Evolutionary conservation across 2,888 invertebrate genomes (phyloP).

Genomic region (Pammene fasciana): DNA sequence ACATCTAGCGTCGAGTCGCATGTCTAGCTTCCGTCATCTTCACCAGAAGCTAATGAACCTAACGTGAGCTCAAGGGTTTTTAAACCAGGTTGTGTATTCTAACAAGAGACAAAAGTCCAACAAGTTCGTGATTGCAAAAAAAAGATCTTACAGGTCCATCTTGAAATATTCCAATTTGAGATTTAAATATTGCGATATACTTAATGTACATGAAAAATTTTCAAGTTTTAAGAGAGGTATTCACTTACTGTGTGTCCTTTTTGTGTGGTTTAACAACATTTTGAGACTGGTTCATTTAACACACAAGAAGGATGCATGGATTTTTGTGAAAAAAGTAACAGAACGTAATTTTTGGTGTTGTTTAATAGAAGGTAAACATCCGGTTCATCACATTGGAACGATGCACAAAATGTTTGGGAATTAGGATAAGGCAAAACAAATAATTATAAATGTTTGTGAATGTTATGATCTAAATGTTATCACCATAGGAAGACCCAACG

Average conservation of each 20-base stretch:
- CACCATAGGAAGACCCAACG: slow-evolving; percentile 11
- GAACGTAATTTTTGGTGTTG: too few relatives aligned
- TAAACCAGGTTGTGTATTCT: not conserved
- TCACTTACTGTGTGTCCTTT: not conserved
- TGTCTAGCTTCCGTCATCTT: slow-evolving; percentile 12
- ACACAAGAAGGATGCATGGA: not conserved
- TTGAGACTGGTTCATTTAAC: slow-evolving; percentile 14
- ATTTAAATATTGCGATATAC: not conserved
- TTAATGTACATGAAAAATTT: too few relatives aligned
- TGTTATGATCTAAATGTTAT: slow-evolving; percentile 7
- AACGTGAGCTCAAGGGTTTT: not conserved
- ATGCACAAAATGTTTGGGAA: not conserved
- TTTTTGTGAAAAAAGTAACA: not conserved
- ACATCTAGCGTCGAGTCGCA: slow-evolving; percentile 18
- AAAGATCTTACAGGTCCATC: not conserved
- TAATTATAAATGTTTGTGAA: not conserved
- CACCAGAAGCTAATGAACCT: not conserved
- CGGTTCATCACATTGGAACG: not conserved
- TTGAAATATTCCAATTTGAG: not conserved
- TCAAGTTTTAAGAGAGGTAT: not conserved
- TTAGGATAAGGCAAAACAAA: slow-evolving; percentile 11
- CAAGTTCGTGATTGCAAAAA: not conserved
- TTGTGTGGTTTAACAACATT: slow-evolving; percentile 18
- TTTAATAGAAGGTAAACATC: too few relatives aligned
- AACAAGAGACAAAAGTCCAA: not conserved